Base-by-base conservation (phyloP, 2,888 invertebrate species). In the Abrostola tripartita region DNA sequence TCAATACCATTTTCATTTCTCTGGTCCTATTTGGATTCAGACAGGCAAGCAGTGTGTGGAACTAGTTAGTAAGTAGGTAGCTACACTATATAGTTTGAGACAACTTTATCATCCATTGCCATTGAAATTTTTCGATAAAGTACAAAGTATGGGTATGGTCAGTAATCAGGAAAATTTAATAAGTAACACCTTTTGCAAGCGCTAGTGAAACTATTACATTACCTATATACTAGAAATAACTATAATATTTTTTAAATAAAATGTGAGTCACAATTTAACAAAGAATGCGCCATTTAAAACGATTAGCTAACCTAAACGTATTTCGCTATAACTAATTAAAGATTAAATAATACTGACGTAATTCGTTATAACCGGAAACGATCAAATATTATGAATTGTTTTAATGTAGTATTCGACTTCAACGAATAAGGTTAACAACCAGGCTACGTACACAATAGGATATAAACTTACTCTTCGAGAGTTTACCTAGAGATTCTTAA, bases 361-460 rank as follows among this genome's bases (percentile, higher is more conserved):
- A 81, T 76, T 59, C 40, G 56, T 70, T 65, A 60, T 63, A 66
- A 79, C 71, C 81, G 81, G 81, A 78, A 76, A 78, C 55, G 12
- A 53, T 53, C 63, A 62, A 66, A 71, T 57, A 68, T 71, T 63
- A 80, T 70, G 66, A 64, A 52, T 59, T 9, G 51, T 37, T 51
- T 24, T 52, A 54, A 57, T 53, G 55, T 61, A 51, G 50, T 61
- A 52, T 65, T 57, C n/a, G 65, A 67, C 63, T 41, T 57, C 52
- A 42, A 59, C 50, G 47, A 70, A 74, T 81, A 68, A 70, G 71
- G 76, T 79, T 79, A 76, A 75, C 68, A 70, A 71, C 55, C 71
- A 76, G 50, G 65, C 24, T 65, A 54, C 56, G 35, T 63, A 54
- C 14, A 72, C 73, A 62, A 73, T 62, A 72, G 50, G 24, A 37